Evolutionary conservation across 2,113 vertebrate species (phyloP).

Genomic region (Bungarus multicinctus): DNA sequence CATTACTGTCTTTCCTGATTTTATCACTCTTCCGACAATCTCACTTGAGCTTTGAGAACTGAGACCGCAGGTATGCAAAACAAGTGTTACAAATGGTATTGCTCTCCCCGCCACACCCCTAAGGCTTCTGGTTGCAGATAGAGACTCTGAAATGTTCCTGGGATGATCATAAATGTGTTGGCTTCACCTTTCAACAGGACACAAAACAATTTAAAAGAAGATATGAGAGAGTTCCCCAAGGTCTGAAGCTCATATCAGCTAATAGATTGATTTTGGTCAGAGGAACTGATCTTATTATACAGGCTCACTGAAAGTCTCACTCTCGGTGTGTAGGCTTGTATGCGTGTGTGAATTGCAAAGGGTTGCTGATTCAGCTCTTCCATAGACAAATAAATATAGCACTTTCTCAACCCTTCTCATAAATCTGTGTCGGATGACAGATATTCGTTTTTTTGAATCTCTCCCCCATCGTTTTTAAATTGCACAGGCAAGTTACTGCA

Average conservation of each 20-base stretch:
- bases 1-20: neutral
- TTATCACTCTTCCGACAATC: neutral
- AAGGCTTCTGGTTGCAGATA: neutral
- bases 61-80: neutral
- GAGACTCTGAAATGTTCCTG: conserved; percentile 14
- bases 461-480: neutral
- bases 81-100: neutral
- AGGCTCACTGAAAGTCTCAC: neutral
- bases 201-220: conserved; percentile 46
- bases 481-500: neutral
- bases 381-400: neutral
- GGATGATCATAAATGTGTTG: neutral
- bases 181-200: conserved; percentile 42
- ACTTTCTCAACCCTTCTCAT: neutral
- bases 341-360: neutral
- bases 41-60: neutral
- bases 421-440: neutral
- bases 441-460: neutral
- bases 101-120: neutral
- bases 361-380: conserved; percentile 21
- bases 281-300: conserved; percentile 35
- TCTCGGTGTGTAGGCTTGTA: neutral
- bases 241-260: conserved; percentile 46
- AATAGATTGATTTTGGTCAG: conserved; percentile 56
- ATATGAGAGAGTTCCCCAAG: conserved; percentile 25